A percentile compares a stretch with the other conserved stretches of the same genome.
Evolutionary conservation across 2,113 vertebrate genomes (phyloP).

Genomic region (Leptobrachium ailaonicum): DNA sequence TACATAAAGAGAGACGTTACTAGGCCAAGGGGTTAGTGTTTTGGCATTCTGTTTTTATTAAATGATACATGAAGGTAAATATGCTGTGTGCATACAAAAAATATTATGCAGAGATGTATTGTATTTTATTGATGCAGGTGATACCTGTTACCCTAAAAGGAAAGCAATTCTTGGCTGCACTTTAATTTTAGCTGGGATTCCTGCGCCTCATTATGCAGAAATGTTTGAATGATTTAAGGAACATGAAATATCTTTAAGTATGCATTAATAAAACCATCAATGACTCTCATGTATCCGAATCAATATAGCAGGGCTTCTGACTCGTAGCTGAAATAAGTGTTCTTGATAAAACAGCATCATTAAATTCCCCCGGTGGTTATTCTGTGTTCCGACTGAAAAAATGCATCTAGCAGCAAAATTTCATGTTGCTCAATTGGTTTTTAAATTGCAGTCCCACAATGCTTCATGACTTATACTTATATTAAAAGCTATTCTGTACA

Average conservation of each 20-base stretch:
- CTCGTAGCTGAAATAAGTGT: slow-evolving; percentile 18
- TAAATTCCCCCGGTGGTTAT: slow-evolving; percentile 35
- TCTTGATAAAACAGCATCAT: slow-evolving; percentile 41
- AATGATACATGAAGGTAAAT: no score
- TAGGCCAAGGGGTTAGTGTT: no score
- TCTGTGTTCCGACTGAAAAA: slow-evolving; percentile 31
- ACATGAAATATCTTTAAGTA: neutral
- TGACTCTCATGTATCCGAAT: slow-evolving; percentile 19
- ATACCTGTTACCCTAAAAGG: neutral
- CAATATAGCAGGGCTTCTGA: slow-evolving; percentile 28
- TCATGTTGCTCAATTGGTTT: slow-evolving; percentile 40
- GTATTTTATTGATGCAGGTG: no score
- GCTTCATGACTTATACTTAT: slow-evolving; percentile 43
- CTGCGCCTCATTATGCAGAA: neutral
- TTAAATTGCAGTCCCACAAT: slow-evolving; percentile 37
- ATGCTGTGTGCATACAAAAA: no score
- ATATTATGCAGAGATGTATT: no score
- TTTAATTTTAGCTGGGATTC: neutral
- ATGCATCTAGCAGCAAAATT: slow-evolving; percentile 44
- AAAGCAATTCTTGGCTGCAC: neutral
- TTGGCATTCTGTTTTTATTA: no score
- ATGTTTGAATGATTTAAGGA: neutral
- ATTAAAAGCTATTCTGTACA: slow-evolving; percentile 18
- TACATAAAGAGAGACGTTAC: no score
- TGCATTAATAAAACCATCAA: slow-evolving; percentile 26